A percentile compares a stretch with the other conserved stretches of the same genome.
phyloP scores from a whole-genome alignment of 2,113 vertebrate genomes.

The Spea multiplicata region DNA sequence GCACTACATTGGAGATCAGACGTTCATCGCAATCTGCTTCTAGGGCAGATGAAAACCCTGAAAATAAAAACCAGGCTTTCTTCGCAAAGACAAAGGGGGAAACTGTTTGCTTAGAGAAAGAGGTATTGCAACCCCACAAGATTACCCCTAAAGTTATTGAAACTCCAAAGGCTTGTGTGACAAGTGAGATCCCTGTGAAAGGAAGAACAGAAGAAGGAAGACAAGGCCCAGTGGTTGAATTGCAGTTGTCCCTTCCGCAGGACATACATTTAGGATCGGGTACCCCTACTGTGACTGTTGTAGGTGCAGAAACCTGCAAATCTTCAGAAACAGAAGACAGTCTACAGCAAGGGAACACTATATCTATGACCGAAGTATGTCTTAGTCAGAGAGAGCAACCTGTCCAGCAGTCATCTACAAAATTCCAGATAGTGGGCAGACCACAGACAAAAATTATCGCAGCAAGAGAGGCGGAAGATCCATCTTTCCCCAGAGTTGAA shows the following conservation, averaged over 20 bases:
- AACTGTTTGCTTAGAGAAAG: constrained; percentile 51
- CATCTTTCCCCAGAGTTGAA: constrained; percentile 71
- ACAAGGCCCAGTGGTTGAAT: constrained; percentile 72
- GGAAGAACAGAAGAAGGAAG: constrained; percentile 52
- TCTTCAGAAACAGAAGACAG: constrained; percentile 52
- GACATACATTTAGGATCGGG: constrained; percentile 55
- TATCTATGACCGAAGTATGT: constrained; percentile 51
- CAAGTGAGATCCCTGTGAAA: constrained; percentile 50
- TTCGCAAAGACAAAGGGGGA: constrained; percentile 58
- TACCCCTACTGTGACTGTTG: constrained; percentile 63
- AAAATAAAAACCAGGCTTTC: constrained; percentile 60
- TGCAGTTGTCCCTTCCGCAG: constrained; percentile 79
- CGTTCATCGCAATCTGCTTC: constrained; percentile 53
- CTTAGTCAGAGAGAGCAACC: constrained; percentile 50
- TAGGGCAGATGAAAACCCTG: constrained; percentile 63
- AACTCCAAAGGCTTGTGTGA: constrained; percentile 47
- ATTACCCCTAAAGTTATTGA: constrained; percentile 51
- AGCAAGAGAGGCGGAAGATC: constrained; percentile 53
- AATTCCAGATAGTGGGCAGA: constrained; percentile 61
- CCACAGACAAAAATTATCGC: constrained; percentile 64
- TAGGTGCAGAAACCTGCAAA: constrained; percentile 57
- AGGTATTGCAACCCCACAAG: constrained; percentile 53
- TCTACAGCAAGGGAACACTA: constrained; percentile 2
- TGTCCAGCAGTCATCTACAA: constrained; percentile 60
- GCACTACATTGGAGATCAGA: constrained; percentile 73